Evolutionary conservation across 2,113 vertebrate species (phyloP).

Genomic region (Carettochelys insculpta): DNA sequence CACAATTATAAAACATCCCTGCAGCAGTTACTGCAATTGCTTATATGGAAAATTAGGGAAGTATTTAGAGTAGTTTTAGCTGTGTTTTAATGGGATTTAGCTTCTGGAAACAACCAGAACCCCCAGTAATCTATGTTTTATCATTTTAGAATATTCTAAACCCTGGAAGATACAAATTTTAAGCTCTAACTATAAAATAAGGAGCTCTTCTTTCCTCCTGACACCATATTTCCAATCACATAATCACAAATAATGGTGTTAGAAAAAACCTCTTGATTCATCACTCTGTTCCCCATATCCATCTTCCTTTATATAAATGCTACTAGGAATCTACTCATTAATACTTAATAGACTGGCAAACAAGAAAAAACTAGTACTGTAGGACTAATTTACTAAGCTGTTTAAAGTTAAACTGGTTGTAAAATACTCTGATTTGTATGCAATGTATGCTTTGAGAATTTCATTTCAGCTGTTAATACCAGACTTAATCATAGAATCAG

Average conservation of each 20-base stretch:
- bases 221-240: not conserved
- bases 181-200: constrained; percentile 30
- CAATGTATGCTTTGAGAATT: not conserved
- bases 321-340: not conserved
- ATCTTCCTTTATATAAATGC: not conserved
- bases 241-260: not conserved
- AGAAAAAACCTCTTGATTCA: not conserved
- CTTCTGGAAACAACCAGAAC: constrained; percentile 21
- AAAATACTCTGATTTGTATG: not conserved
- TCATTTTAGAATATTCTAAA: constrained; percentile 55
- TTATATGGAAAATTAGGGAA: constrained; percentile 45
- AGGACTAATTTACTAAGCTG: not conserved
- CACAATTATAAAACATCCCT: not conserved
- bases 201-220: not conserved
- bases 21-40: not conserved
- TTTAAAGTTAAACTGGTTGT: not conserved
- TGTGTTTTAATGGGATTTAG: constrained; percentile 39
- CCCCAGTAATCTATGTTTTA: constrained; percentile 21
- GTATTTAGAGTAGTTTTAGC: constrained; percentile 55
- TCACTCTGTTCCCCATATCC: not conserved
- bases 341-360: not conserved
- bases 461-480: not conserved
- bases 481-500: too few species aligned
- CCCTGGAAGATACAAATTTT: constrained; percentile 16
- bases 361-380: not conserved